Conservation (phyloP, 2,888 invertebrate species). For the Bugulina stolonifera region DNA sequence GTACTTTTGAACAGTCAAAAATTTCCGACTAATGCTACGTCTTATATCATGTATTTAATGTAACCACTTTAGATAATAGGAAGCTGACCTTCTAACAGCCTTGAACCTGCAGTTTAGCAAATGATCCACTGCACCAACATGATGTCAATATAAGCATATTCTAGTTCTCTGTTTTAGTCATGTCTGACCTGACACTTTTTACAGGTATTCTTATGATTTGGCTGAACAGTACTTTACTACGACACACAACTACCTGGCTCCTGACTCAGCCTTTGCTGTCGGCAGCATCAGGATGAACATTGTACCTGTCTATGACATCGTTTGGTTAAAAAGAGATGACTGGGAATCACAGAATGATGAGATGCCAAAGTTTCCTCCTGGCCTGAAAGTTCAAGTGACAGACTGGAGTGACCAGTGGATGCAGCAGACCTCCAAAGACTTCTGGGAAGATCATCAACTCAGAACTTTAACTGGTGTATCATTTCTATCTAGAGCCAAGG, state of each 20-base stretch:
- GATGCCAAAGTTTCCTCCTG: background rate
- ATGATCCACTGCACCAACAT: too few relatives aligned
- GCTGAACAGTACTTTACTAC: conserved; percentile 24
- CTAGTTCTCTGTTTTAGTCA: too few relatives aligned
- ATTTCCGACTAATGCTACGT: too few relatives aligned
- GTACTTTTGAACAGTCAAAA: too few relatives aligned
- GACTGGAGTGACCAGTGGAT: conserved; percentile 28
- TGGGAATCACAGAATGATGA: conserved; percentile 26
- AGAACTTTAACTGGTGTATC: conserved; percentile 22
- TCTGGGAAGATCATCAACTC: conserved; percentile 27
- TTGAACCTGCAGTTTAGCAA: too few relatives aligned
- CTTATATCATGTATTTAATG: too few relatives aligned
- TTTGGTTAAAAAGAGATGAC: conserved; percentile 27
- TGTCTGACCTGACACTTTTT: background rate
- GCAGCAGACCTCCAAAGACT: conserved; percentile 18
- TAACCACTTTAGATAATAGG: too few relatives aligned
- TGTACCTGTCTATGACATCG: conserved; percentile 27
- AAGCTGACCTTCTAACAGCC: too few relatives aligned
- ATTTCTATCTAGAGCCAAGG: conserved; percentile 25
- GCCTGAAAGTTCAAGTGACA: conserved; percentile 9
- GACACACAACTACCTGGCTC: conserved; percentile 15
- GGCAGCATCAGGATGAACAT: conserved; percentile 26
- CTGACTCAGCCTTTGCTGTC: conserved; percentile 28
- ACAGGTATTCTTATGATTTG: conserved; percentile 17
- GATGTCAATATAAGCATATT: too few relatives aligned